These are phyloP conservation scores for Mimumesa dahlbomi DNA, from an alignment of 2,888 invertebrate species.

Conservation along the genomic window DNA sequence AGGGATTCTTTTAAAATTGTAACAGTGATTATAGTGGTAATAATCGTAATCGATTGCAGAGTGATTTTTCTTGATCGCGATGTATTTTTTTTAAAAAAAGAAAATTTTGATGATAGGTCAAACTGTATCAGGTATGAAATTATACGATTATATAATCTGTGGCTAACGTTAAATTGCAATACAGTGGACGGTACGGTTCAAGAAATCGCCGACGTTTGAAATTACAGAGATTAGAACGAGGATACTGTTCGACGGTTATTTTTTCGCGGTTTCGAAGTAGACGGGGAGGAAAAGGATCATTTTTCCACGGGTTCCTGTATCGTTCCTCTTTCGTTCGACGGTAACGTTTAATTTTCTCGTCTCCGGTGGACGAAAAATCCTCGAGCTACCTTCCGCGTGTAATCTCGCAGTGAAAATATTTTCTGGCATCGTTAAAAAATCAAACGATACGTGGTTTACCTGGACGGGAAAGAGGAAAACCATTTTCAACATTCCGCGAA, in stretches of 20 bases:
- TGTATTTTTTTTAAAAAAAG: no score
- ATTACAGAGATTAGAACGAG: conserved; percentile 5
- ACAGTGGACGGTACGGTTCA: not conserved
- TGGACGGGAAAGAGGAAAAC: conserved; percentile 29
- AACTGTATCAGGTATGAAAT: conserved; percentile 1
- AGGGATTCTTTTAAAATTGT: no score
- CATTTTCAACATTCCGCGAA: conserved; percentile 34
- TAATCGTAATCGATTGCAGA: no score
- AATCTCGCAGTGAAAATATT: conserved; percentile 43
- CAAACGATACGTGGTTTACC: conserved; percentile 3
- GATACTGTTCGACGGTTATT: conserved; percentile 13
- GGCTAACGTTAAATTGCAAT: not conserved
- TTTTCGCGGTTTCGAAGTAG: conserved; percentile 3
- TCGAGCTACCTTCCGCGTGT: conserved; percentile 33
- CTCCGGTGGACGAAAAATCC: conserved; percentile 31
- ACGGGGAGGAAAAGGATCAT: not conserved
- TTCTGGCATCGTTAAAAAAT: conserved; percentile 31
- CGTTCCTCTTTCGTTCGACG: conserved; percentile 5
- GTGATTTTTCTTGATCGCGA: no score
- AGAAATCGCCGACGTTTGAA: not conserved
- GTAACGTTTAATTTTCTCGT: conserved; percentile 43
- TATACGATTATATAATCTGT: not conserved
- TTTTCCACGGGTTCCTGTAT: not conserved
- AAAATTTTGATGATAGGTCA: not conserved
- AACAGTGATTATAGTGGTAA: no score